Percentiles rank a stretch among this genome's conserved stretches.
These are phyloP conservation scores for Carduelis carduelis DNA, from an alignment of 2,797 vertebrate species.

Conservation along the genomic window DNA sequence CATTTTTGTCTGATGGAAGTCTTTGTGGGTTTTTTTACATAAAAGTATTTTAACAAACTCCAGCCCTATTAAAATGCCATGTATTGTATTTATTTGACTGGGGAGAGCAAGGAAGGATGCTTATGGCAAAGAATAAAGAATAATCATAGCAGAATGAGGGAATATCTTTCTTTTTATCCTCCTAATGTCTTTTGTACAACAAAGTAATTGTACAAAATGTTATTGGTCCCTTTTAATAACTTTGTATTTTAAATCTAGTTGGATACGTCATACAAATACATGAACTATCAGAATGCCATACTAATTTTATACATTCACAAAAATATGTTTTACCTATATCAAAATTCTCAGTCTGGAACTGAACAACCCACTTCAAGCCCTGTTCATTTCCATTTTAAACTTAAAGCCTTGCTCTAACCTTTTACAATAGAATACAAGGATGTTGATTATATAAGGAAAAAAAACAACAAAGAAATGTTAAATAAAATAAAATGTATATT, in stretches of 20 bases:
- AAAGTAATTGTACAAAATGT: not conserved
- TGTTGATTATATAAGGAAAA: not conserved
- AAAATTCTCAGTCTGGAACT: not conserved
- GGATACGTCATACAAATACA: not conserved
- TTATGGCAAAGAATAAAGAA: not conserved
- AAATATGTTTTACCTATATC: not conserved
- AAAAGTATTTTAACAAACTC: not conserved
- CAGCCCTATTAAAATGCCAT: not conserved
- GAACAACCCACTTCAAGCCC: not conserved
- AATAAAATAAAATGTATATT: not conserved
- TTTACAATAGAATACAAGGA: rapidly evolving
- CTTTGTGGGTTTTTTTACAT: not conserved
- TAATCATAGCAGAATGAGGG: not conserved
- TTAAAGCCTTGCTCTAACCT: rapidly evolving
- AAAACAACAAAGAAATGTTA: not conserved
- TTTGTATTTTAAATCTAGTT: not conserved
- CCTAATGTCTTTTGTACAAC: not conserved
- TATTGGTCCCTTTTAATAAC: not conserved
- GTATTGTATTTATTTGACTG: not conserved
- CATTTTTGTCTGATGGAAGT: not conserved
- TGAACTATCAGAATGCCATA: not conserved
- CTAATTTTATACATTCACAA: not conserved
- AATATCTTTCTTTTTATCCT: not conserved
- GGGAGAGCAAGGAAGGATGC: not conserved
- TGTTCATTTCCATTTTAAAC: not conserved